Evolutionary conservation across 2,888 invertebrate genomes (phyloP).

Genomic region (Dioctria rufipes): DNA sequence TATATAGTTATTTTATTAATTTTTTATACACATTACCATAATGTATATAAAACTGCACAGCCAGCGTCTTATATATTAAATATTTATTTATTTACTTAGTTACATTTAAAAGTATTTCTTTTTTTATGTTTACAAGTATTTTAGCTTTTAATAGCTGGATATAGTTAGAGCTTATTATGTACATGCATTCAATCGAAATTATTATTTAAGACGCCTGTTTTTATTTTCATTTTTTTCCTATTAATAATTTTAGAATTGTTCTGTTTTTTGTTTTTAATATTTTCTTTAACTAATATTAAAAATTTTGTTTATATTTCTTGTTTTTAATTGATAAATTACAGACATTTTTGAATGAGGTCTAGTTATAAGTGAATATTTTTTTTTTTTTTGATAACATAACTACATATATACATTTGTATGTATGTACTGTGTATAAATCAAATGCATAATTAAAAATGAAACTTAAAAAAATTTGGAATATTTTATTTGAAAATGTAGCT

Average conservation of each 20-base stretch:
- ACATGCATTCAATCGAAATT: constrained; percentile 34
- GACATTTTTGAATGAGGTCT: too few species aligned
- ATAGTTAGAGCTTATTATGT: not conserved
- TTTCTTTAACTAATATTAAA: not conserved
- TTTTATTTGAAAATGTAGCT: too few species aligned
- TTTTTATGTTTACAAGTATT: constrained; percentile 18
- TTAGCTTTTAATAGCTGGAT: constrained; percentile 30
- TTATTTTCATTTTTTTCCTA: not conserved
- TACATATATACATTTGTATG: not conserved
- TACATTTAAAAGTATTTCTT: not conserved
- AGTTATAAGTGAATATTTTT: not conserved
- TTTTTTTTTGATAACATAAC: not conserved
- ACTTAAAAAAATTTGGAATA: too few species aligned
- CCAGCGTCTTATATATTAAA: constrained; percentile 53
- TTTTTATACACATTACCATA: constrained; percentile 28
- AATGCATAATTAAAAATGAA: too few species aligned
- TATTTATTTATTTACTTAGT: constrained; percentile 2
- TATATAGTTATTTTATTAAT: not conserved
- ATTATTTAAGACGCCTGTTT: constrained; percentile 51
- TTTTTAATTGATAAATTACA: not conserved
- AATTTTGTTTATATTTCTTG: not conserved
- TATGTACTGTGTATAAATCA: too few species aligned
- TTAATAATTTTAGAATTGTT: constrained; percentile 1
- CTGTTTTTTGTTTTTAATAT: not conserved
- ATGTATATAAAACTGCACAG: constrained; percentile 55